A percentile compares a stretch with the other conserved stretches of the same genome.
These are phyloP conservation scores for Cheilosia soror DNA, from an alignment of 2,888 invertebrate species.

Conservation along the genomic window DNA sequence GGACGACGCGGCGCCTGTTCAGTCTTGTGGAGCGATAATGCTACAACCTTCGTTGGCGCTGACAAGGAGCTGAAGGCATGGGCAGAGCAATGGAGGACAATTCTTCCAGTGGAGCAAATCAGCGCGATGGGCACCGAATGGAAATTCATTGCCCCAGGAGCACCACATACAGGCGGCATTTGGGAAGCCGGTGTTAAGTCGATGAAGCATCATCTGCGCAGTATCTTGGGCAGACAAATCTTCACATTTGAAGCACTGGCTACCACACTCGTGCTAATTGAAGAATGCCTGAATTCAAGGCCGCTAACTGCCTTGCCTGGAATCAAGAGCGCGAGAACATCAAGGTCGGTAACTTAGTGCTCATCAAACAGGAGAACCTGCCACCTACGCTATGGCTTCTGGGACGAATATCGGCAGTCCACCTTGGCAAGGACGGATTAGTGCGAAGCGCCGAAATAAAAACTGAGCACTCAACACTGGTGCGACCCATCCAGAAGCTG, in stretches of 20 bases:
- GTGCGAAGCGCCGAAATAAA: slow-evolving; percentile 22
- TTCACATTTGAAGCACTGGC: slow-evolving; percentile 32
- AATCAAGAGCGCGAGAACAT: not conserved
- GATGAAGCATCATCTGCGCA: slow-evolving; percentile 8
- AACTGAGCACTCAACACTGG: slow-evolving; percentile 4
- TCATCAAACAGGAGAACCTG: slow-evolving; percentile 7
- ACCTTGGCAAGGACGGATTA: slow-evolving; percentile 10
- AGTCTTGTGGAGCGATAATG: slow-evolving; percentile 32
- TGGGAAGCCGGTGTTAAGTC: too few relatives aligned
- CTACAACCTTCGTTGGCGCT: slow-evolving; percentile 14
- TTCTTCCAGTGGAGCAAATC: slow-evolving; percentile 24
- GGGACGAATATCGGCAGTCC: slow-evolving; percentile 1
- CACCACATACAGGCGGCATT: too few relatives aligned
- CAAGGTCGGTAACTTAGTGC: slow-evolving; percentile 1
- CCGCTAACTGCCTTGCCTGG: slow-evolving; percentile 11
- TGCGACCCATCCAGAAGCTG: slow-evolving; percentile 10
- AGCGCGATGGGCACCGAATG: slow-evolving; percentile 2
- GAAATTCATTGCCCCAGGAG: not conserved
- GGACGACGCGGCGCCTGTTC: slow-evolving; percentile 17
- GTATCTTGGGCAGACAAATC: slow-evolving; percentile 19
- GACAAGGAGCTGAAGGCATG: not conserved
- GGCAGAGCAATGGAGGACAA: not conserved
- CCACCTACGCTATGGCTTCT: slow-evolving; percentile 15
- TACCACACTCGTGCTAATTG: slow-evolving; percentile 18
- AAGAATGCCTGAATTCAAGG: slow-evolving; percentile 24